Percentiles rank a stretch among this genome's conserved stretches.
phyloP scores from a whole-genome alignment of 1,140 invertebrate species.

The Parasteatoda tepidariorum region DNA sequence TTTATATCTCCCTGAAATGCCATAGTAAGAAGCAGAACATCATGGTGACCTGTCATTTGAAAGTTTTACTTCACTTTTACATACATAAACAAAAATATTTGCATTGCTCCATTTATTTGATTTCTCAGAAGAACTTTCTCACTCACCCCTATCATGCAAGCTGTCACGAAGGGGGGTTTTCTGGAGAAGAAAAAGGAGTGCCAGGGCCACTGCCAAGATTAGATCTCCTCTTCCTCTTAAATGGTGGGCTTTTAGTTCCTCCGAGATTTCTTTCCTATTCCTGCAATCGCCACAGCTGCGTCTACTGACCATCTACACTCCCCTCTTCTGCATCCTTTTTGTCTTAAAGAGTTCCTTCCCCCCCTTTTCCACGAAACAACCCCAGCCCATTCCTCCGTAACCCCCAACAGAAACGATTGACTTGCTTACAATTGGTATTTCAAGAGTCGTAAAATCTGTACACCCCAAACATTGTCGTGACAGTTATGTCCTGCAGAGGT shows the following conservation, averaged over 20 bases:
- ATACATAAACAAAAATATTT: too few species aligned
- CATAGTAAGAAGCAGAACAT: too few species aligned
- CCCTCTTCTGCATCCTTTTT: background rate
- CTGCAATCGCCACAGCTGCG: conserved; percentile 42
- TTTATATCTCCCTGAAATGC: too few species aligned
- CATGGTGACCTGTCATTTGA: too few species aligned
- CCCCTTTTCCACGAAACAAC: background rate
- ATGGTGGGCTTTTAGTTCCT: conserved; percentile 36
- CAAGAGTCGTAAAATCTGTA: conserved; percentile 36
- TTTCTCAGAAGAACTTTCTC: too few species aligned
- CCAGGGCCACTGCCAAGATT: conserved; percentile 25
- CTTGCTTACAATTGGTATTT: conserved; percentile 11
- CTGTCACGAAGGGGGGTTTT: conserved; percentile 41
- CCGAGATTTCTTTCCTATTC: conserved; percentile 30
- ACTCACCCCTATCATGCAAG: conserved; percentile 21
- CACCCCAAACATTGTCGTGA: conserved; percentile 27
- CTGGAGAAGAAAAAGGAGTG: conserved; percentile 12
- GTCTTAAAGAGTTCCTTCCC: conserved; percentile 7
- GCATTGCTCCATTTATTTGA: too few species aligned
- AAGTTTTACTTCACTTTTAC: too few species aligned
- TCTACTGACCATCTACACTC: conserved; percentile 14
- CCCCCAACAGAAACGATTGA: conserved; percentile 3
- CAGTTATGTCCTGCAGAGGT: conserved; percentile 26
- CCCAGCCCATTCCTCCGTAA: background rate
- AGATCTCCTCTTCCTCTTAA: conserved; percentile 45